Base-by-base conservation (phyloP, 2,888 invertebrate genomes). In the Lasiommata megera region DNA sequence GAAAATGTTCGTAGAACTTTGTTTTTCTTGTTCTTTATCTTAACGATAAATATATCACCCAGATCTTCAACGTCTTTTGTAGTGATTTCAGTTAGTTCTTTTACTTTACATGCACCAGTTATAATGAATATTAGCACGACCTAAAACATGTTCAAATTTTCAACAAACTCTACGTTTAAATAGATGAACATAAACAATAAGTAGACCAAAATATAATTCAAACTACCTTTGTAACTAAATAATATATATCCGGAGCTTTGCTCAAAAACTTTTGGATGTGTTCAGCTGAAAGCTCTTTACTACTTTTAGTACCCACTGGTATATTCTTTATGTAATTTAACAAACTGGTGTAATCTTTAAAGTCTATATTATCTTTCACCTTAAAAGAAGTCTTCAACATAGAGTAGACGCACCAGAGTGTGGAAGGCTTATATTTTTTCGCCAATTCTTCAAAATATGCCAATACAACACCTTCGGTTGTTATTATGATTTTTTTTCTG, bases 381-480 rank as follows among this genome's bases (percentile, higher is more conserved):
- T 36, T 36, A 11, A 36, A 1, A n/a, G 36, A 2, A n/a, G 36
- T 8, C 11, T 11, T 31, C 31, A 31, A 31, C 31, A 31, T 31
- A 1, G 11, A 31, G 31, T 36, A 36, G 12, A 36, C 1, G n/a
- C n/a, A 11, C 36, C 36, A 36, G 36, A 11, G 11, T 6, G 36
- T 12, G n/a, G 11, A 36, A 36, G 36, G 12, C 36, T n/a, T 36
- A 36, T 12, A n/a, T 36, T n/a, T n/a, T 36, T 31, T 16, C 0
- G 46, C 46, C 11, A 46, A 14, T 46, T 31, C 46, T 46, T 46
- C 46, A 9, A 46, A 46, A 11, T 46, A 46, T 46, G 29, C 31
- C 29, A 46, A 6, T 11, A 46, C 16, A 6, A 46, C 46, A 31
- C 16, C 9, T 31, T 46, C 46, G 11, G 46, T n/a, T n/a, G n/a